Base-by-base conservation (phyloP, 2,888 invertebrate species). In the Synanthedon andrenaeformis region DNA sequence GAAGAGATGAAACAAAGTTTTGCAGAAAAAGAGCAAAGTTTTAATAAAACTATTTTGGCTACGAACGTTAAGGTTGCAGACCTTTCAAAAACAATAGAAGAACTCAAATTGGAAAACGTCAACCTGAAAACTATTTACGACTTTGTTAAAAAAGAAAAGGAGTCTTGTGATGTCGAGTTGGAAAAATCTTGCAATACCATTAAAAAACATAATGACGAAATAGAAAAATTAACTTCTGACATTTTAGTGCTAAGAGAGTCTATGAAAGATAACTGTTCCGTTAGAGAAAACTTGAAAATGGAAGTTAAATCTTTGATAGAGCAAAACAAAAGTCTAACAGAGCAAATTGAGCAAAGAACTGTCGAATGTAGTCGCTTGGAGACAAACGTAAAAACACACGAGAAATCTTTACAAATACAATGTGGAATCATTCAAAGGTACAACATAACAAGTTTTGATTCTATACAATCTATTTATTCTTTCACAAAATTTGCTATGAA, bases 371-470 rank as follows among this genome's bases (percentile, higher is more conserved):
- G 65, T 3, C 72, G 75, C 54, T 57, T 85, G 13, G 76, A 81
- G 52, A 71, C 66, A 8, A 87, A 87, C 59, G 82, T 83, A 4
- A 87, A 82, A 61, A 86, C 82, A 0, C 81, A 82, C 51, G 81
- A 85, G 56, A 86, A 82, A 59, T 76, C 85, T 0, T 79, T 79
- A 0, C 77, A 82, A 64, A 75, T 86, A 58, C 86, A 85, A 58
- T 79, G 70, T 57, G 76, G 70, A 55, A 84, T 83, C 67, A 82
- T 86, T 48, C 76, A 65, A 42, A 84, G 83, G 87, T 85, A 69
- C 63, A 56, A 56, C 42, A 42, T 35, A 35, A 35, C 6, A 35
- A 35, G 10, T 35, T 35, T 35, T 10, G 14, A 23, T 13, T 51
- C 11, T 12, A 45, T 11, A 45, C 8, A 45, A 19, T 41, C 49